phyloP scores from a whole-genome alignment of 1,140 invertebrate genomes.

The Dendroctonus valens region DNA sequence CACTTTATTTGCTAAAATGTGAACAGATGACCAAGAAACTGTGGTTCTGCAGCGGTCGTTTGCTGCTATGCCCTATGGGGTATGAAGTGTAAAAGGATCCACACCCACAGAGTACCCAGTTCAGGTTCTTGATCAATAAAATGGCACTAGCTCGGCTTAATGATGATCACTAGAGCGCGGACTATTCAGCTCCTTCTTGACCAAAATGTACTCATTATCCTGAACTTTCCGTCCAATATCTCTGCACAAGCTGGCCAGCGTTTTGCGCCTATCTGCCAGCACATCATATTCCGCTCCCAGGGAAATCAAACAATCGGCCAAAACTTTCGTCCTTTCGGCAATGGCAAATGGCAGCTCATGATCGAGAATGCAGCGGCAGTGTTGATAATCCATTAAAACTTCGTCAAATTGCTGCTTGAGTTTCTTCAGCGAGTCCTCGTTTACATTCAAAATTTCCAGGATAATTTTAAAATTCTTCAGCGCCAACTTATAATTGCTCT shows the following conservation, averaged over 20 bases:
- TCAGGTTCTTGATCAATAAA: too few species aligned
- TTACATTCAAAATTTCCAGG: slow-evolving; percentile 43
- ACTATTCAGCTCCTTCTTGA: slow-evolving; percentile 14
- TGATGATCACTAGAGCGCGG: neutral
- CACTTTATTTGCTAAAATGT: too few species aligned
- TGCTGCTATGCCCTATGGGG: too few species aligned
- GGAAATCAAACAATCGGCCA: slow-evolving; percentile 35
- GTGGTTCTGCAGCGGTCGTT: too few species aligned
- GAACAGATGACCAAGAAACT: too few species aligned
- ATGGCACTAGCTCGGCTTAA: neutral
- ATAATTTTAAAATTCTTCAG: slow-evolving; percentile 46
- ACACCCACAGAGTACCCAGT: too few species aligned
- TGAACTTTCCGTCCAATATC: slow-evolving; percentile 11
- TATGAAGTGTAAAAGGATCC: too few species aligned
- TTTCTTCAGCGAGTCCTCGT: slow-evolving; percentile 38
- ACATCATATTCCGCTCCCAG: slow-evolving; percentile 28
- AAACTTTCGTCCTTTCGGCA: slow-evolving; percentile 33
- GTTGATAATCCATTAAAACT: slow-evolving; percentile 42
- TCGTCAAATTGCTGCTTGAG: slow-evolving; percentile 43
- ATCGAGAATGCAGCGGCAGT: slow-evolving; percentile 38
- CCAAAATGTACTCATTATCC: slow-evolving; percentile 18
- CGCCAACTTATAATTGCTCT: slow-evolving; percentile 42
- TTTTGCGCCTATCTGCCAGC: slow-evolving; percentile 1
- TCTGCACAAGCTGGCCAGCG: slow-evolving; percentile 3
- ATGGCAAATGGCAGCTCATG: slow-evolving; percentile 37